Conservation (phyloP, 2,888 invertebrate species). For the Lasioglossum zephyrum region DNA sequence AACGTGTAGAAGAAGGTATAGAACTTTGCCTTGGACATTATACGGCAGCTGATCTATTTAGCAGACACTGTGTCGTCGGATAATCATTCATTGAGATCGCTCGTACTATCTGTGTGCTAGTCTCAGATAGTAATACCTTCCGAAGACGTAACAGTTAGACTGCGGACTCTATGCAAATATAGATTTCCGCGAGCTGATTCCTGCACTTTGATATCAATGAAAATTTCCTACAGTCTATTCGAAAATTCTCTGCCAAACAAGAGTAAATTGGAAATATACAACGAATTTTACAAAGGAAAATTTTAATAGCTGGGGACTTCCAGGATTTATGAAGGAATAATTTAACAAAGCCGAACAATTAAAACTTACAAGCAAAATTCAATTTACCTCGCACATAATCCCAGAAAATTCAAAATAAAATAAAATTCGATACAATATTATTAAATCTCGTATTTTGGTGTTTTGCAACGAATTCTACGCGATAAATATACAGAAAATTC, state of each 20-base stretch:
- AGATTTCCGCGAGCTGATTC: not conserved
- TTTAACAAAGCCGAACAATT: not conserved
- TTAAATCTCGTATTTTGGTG: not conserved
- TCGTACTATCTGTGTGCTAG: not conserved
- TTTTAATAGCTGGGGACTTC: not conserved
- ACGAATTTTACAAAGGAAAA: not conserved
- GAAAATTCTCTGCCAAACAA: not conserved
- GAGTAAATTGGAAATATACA: not conserved
- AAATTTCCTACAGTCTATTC: not conserved
- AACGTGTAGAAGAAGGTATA: conserved; percentile 1
- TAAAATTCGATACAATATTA: not conserved
- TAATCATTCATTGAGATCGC: conserved; percentile 4
- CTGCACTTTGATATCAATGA: not conserved
- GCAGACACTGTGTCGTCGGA: conserved; percentile 4
- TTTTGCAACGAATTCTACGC: not conserved
- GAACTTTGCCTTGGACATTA: conserved; percentile 9
- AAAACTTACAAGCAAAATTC: not conserved
- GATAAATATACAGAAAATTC: not conserved
- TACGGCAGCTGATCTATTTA: not conserved
- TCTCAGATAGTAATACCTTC: not conserved
- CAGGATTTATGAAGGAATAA: not conserved
- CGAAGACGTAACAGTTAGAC: not conserved
- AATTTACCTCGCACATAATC: not conserved
- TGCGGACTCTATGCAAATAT: not conserved
- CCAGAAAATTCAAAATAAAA: not conserved